A percentile compares a stretch with the other conserved stretches of the same genome.
phyloP scores from a whole-genome alignment of 2,888 invertebrate species.

The Syrphus vitripennis region DNA sequence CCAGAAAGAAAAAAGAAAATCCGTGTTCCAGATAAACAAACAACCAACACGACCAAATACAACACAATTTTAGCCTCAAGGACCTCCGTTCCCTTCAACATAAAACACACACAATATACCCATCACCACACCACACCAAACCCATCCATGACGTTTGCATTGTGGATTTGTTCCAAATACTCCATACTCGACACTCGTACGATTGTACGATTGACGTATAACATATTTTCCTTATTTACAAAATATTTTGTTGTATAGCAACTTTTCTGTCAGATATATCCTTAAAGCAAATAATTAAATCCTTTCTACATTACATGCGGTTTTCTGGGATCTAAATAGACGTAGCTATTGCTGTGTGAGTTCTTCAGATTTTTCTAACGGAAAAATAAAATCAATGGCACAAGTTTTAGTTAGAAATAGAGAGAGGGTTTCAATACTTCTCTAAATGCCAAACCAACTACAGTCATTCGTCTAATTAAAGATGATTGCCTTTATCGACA shows the following conservation, averaged over 20 bases:
- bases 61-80: conserved; percentile 67
- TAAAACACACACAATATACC: too few species aligned
- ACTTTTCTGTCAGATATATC: conserved; percentile 63
- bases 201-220: conserved; percentile 65
- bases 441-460: background rate
- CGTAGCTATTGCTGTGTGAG: too few species aligned
- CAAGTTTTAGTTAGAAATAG: background rate
- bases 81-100: conserved; percentile 31
- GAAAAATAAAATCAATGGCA: conserved; percentile 65
- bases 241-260: conserved; percentile 46
- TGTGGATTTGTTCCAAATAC: conserved; percentile 66
- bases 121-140: background rate
- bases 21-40: conserved; percentile 66
- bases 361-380: conserved; percentile 38
- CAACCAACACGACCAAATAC: conserved; percentile 39
- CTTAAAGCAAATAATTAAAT: conserved; percentile 71
- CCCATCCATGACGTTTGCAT: conserved; percentile 47
- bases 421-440: background rate
- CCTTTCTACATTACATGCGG: conserved; percentile 70
- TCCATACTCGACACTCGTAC: conserved; percentile 21
- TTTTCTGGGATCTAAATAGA: conserved; percentile 51
- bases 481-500: conserved; percentile 61
- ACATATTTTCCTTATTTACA: conserved; percentile 71
- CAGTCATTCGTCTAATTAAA: conserved; percentile 66
- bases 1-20: conserved; percentile 24